Percentiles rank a stretch among this genome's conserved stretches.
Evolutionary conservation across 2,113 vertebrate genomes (phyloP).

Genomic region (pig (Sus scrofa)): T2T-Sscrofa CM000812.6:50425501-50426000

Average conservation of each 20-base stretch:
- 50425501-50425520: not conserved
- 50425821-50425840: conserved; percentile 1
- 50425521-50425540: not conserved
- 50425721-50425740: not conserved
- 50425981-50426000: not conserved
- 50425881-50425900: not conserved
- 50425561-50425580: not conserved
- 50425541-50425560: not conserved
- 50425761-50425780: conserved; percentile 6
- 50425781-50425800: not conserved
- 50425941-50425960: conserved; percentile 63
- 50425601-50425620: conserved; percentile 48
- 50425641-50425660: not conserved
- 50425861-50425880: not conserved
- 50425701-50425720: not conserved
- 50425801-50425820: not conserved
- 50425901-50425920: not conserved
- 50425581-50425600: not conserved
- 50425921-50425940: not conserved
- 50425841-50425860: conserved; percentile 10
- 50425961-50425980: conserved; percentile 37
- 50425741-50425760: not conserved
- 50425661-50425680: not conserved
- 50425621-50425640: not conserved
- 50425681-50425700: not conserved